These are phyloP conservation scores for Brachypterus glaber DNA, from an alignment of 2,888 invertebrate genomes.

Conservation along the genomic window DNA sequence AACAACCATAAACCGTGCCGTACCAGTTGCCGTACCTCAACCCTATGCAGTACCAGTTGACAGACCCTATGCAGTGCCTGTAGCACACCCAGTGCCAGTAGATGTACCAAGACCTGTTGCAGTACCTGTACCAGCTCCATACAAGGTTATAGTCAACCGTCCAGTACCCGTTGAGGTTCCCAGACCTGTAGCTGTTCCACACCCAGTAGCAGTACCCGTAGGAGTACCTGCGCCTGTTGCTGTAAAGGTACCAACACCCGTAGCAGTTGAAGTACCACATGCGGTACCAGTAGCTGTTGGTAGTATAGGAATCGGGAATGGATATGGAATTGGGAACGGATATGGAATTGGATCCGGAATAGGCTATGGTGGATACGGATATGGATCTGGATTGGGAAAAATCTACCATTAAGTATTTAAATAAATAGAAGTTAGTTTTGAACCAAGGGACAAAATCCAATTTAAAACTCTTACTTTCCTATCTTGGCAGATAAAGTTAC, in stretches of 20 bases:
- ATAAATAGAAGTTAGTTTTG: not conserved
- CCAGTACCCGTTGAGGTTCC: slow-evolving; percentile 35
- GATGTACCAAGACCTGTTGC: slow-evolving; percentile 40
- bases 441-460: too few species aligned
- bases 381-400: slow-evolving; percentile 15
- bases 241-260: slow-evolving; percentile 25
- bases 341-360: slow-evolving; percentile 16
- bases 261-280: slow-evolving; percentile 33
- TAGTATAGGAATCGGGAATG: slow-evolving; percentile 10
- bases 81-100: slow-evolving; percentile 44
- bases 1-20: slow-evolving; percentile 43
- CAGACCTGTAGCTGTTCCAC: slow-evolving; percentile 47
- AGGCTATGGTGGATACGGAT: slow-evolving; percentile 10
- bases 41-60: slow-evolving; percentile 34
- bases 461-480: too few species aligned
- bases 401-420: not conserved
- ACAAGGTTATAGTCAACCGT: slow-evolving; percentile 28
- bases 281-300: slow-evolving; percentile 43
- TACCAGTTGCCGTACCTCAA: slow-evolving; percentile 43
- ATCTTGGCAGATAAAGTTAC: not conserved
- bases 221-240: slow-evolving; percentile 29
- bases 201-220: slow-evolving; percentile 34
- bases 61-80: slow-evolving; percentile 39
- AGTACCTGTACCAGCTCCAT: slow-evolving; percentile 35
- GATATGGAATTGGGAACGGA: slow-evolving; percentile 15